Evolutionary conservation across 1,140 invertebrate genomes (phyloP).

Genomic region (Temnothorax longispinosus): DNA sequence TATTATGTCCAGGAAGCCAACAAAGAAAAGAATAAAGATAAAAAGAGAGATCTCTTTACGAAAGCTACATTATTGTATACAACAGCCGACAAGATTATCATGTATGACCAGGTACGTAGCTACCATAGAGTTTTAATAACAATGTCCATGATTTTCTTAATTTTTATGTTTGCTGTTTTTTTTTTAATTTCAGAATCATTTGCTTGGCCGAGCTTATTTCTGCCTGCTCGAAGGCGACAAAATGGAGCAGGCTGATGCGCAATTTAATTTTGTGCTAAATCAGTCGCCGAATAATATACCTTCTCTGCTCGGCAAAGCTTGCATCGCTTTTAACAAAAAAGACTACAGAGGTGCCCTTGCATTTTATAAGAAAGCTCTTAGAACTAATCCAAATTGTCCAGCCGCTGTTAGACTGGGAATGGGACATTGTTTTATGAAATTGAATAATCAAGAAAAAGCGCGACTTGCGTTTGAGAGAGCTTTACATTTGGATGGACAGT

Average conservation of each 20-base stretch:
- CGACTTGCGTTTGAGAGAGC: slow-evolving; percentile 98
- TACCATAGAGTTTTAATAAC: not conserved
- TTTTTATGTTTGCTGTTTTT: slow-evolving; percentile 33
- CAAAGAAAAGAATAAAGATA: slow-evolving; percentile 97
- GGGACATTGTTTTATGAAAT: slow-evolving; percentile 99
- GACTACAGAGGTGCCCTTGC: slow-evolving; percentile 97
- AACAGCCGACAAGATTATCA: slow-evolving; percentile 99
- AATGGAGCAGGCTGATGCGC: slow-evolving; percentile 99
- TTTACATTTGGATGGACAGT: slow-evolving; percentile 95
- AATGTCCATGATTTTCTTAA: not conserved
- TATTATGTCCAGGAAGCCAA: slow-evolving; percentile 99
- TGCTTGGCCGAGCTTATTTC: slow-evolving; percentile 98
- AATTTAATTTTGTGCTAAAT: slow-evolving; percentile 99
- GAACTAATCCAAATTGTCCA: slow-evolving; percentile 98
- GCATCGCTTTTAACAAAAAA: slow-evolving; percentile 97
- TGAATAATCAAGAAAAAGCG: slow-evolving; percentile 98
- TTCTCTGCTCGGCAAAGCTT: slow-evolving; percentile 98
- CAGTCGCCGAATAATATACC: slow-evolving; percentile 98
- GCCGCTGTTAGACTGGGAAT: slow-evolving; percentile 98
- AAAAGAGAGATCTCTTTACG: slow-evolving; percentile 97
- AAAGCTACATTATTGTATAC: slow-evolving; percentile 99
- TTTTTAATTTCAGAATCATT: slow-evolving; percentile 92
- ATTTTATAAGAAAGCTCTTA: slow-evolving; percentile 98
- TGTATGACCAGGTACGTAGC: slow-evolving; percentile 97
- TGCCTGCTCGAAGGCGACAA: slow-evolving; percentile 99